Conservation (phyloP, 2,113 vertebrate genomes). For the Albula glossodonta region DNA sequence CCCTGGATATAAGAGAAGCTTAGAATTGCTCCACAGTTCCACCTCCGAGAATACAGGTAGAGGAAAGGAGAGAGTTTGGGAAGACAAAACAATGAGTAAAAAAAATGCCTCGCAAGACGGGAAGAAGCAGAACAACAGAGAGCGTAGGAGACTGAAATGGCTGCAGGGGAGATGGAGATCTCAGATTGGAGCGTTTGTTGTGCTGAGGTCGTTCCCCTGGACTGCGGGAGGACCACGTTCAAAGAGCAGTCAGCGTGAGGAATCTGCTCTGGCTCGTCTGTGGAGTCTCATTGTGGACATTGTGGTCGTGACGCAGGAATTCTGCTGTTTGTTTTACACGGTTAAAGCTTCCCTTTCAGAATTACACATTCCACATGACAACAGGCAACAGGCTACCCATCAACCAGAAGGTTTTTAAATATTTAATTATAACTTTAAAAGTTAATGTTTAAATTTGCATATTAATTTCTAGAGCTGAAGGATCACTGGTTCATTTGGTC, state of each 20-base stretch:
- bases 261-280: not conserved
- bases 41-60: not conserved
- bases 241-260: not conserved
- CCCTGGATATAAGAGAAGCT: not conserved
- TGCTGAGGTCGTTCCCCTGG: no score
- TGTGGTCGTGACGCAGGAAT: not conserved
- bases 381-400: not conserved
- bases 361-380: not conserved
- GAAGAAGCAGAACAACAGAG: not conserved
- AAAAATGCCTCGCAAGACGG: not conserved
- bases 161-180: not conserved
- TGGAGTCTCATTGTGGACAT: not conserved
- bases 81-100: not conserved
- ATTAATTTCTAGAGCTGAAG: not conserved
- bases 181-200: not conserved
- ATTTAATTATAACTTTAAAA: no score
- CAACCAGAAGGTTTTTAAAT: no score
- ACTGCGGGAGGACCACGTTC: not conserved
- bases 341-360: not conserved
- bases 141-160: not conserved
- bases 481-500: not conserved
- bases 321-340: not conserved
- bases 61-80: not conserved
- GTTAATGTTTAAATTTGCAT: not conserved
- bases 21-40: not conserved